Base-by-base conservation (phyloP, 2,113 vertebrate genomes). In the Vimba vimba region DNA sequence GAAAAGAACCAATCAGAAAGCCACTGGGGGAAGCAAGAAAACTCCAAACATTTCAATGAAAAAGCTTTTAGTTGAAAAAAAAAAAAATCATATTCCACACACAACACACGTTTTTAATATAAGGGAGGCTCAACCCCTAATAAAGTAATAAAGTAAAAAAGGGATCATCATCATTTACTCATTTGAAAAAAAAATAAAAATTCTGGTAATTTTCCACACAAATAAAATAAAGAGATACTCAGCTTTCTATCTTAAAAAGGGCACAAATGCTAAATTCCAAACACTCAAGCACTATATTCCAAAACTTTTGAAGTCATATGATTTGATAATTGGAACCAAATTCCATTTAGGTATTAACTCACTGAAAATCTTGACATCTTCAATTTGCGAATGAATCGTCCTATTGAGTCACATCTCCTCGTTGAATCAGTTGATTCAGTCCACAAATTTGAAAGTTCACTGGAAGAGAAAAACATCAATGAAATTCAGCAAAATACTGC, bases 41-140 rank as follows among this genome's bases (percentile, higher is more conserved):
- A 79, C 36, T 43, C 23, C 19, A 62, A 79, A 25, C 12, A 79
- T 21, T 79, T 9, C 39, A 25, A 79, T 57, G 21, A 79, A 79
- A 15, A 79, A 79, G 52, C 52, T 57, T 36, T 57, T 59, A 57
- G 76, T 33, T 59, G 19, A 78, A 19, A 23, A 12, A 59, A 59
- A 9, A 45, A 47, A 47, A 39, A 25, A 74, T 27, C 27, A 27
- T 27, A 27, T 27, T 27, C 27, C 2, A 25, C 3, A 12, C 39
- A 74, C 2, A 47, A 47, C 43, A 25, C 23, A 74, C 0, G 5
- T 25, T n/a, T 45, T 74, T 13, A 45, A 25, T n/a, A 73, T 15
- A 5, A 74, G 2, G 23, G 4, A 36, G 0, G 1, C 10, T 12
- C 5, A 47, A 15, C 21, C 39, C 19, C 0, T 25, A 3, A 62